Conservation (phyloP, 1,140 invertebrate species). For the Helicoverpa armigera region DNA sequence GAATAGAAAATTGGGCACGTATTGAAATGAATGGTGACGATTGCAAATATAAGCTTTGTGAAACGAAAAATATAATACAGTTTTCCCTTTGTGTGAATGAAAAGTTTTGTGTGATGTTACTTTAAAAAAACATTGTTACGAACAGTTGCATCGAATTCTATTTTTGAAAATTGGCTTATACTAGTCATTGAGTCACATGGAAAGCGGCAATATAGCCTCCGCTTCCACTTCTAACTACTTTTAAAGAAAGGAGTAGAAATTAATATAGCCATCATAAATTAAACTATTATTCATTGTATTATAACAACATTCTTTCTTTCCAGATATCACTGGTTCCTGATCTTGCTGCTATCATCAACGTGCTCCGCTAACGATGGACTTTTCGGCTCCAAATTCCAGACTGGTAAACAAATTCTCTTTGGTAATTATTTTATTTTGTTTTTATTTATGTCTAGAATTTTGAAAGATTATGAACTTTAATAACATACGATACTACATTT, state of each 20-base stretch:
- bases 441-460: neutral
- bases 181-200: no score
- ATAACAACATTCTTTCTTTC: constrained; percentile 51
- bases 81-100: neutral
- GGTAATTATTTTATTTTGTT: constrained; percentile 35
- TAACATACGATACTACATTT: neutral
- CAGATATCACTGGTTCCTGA: constrained; percentile 68
- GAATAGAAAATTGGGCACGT: constrained; percentile 21
- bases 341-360: constrained; percentile 59
- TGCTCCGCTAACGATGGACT: constrained; percentile 75
- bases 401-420: constrained; percentile 63
- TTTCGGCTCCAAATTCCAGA: constrained; percentile 77
- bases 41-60: constrained; percentile 21
- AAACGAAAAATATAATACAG: constrained; percentile 1
- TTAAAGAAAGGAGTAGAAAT: no score
- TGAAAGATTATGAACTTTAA: no score
- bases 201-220: no score
- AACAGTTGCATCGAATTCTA: neutral
- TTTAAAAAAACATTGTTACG: neutral
- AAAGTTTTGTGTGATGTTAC: neutral
- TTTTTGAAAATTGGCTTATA: neutral
- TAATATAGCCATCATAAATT: no score
- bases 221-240: no score
- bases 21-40: constrained; percentile 19
- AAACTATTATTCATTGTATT: no score